Base-by-base conservation (phyloP, 2,797 vertebrate genomes). In the Pseudochromis fuscus region DNA sequence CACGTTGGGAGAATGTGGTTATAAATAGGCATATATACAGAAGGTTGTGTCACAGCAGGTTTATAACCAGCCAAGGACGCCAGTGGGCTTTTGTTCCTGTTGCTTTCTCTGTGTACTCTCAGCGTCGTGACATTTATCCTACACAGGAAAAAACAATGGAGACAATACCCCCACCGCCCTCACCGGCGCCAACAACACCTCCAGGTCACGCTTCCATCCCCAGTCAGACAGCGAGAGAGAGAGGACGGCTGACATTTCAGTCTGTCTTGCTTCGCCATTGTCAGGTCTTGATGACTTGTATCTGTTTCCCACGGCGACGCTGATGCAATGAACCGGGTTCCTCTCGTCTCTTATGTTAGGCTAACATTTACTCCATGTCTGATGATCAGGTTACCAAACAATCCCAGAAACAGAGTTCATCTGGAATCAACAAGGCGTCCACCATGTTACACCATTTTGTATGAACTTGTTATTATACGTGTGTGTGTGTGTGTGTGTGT, bases 231-330 rank as follows among this genome's bases (percentile, higher is more conserved):
- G n/a, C n/a, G n/a, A n/a, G n/a, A n/a, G n/a, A n/a, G n/a, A n/a
- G n/a, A n/a, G n/a, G n/a, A n/a, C n/a, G n/a, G n/a, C 67, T 78
- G 31, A 87, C 88, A 89, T 88, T 79, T 89, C 87, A 90, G 46
- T 52, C 15, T 19, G 28, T 35, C 57, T 51, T 35, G 37, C 18
- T 62, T 28, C 35, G n/a, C 35, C 25, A 55, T 19, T 58, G 52
- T 35, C 60, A 24, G 35, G 44, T 58, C 25, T 13, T 42, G 31
- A 67, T 37, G 46, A 48, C 49, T 21, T 27, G 19, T 38, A 30
- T 57, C 13, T 72, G 25, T 56, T 28, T 59, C 38, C 12, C 48
- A 65, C 9, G 3, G 1, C 3, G 31, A 35, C 38, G 55, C n/a
- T 37, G 50, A 58, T 55, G 42, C 30, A 33, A 15, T 62, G 6